phyloP scores from a whole-genome alignment of 2,888 invertebrate species.

The Papilio gigon region DNA sequence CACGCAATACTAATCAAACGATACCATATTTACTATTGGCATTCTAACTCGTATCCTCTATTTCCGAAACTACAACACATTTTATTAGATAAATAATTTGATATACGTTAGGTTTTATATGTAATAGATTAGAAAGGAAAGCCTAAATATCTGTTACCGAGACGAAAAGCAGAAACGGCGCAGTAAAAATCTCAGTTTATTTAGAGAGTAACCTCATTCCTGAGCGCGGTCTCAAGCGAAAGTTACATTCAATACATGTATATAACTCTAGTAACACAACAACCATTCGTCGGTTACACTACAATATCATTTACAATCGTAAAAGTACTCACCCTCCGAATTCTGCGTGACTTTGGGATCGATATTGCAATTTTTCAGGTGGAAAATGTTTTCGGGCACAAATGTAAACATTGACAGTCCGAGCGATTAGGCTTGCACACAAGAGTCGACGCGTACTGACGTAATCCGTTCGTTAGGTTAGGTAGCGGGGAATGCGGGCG shows the following conservation, averaged over 20 bases:
- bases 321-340: conserved; percentile 64
- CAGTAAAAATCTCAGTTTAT: conserved; percentile 69
- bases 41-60: not conserved
- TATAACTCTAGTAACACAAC: conserved; percentile 52
- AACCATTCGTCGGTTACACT: conserved; percentile 47
- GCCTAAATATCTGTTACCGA: conserved; percentile 33
- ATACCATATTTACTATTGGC: conserved; percentile 6
- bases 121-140: too few relatives aligned
- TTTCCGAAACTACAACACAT: not conserved
- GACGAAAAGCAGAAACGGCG: conserved; percentile 53
- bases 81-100: not conserved
- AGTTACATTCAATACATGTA: conserved; percentile 62
- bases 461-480: conserved; percentile 59
- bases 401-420: conserved; percentile 66
- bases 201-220: conserved; percentile 74
- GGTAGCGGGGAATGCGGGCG: conserved; percentile 45
- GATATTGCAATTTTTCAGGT: conserved; percentile 57
- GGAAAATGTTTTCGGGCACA: conserved; percentile 51
- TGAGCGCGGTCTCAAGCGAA: conserved; percentile 63
- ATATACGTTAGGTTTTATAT: too few relatives aligned
- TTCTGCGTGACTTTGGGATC: conserved; percentile 52
- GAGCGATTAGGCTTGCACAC: conserved; percentile 47
- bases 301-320: conserved; percentile 49
- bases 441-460: conserved; percentile 58
- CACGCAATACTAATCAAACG: conserved; percentile 10